Conservation (phyloP, 1,140 invertebrate genomes). For the Dinothrombium tinctorium region DNA sequence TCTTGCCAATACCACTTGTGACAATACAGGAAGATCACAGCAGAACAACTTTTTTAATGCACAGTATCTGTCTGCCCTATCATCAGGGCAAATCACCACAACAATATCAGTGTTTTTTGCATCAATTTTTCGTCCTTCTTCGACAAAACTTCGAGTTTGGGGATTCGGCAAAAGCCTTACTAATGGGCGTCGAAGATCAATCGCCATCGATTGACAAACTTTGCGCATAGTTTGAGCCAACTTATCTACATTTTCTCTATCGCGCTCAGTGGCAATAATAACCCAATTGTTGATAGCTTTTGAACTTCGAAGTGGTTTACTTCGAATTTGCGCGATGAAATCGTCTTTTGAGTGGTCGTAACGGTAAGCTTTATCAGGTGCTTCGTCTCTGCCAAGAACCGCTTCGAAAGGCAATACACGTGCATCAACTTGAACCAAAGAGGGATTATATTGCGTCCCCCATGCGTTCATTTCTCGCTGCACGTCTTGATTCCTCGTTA, state of each 20-base stretch:
- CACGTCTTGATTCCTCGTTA: slow-evolving; percentile 20
- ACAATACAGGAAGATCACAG: neutral
- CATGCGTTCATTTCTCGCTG: slow-evolving; percentile 22
- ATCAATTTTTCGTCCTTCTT: slow-evolving; percentile 4
- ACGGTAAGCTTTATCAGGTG: slow-evolving; percentile 20
- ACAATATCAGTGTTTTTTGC: too few relatives aligned
- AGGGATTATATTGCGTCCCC: slow-evolving; percentile 21
- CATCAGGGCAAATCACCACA: neutral
- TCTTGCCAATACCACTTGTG: slow-evolving; percentile 20
- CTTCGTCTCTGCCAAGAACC: slow-evolving; percentile 21
- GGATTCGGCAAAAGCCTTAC: neutral
- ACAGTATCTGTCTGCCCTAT: neutral
- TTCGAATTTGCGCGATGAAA: slow-evolving; percentile 14
- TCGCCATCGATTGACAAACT: slow-evolving; percentile 21
- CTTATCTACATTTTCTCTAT: slow-evolving; percentile 19
- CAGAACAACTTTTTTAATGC: neutral
- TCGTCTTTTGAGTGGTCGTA: slow-evolving; percentile 12
- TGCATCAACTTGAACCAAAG: slow-evolving; percentile 21
- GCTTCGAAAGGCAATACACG: slow-evolving; percentile 20
- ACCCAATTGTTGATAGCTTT: slow-evolving; percentile 37
- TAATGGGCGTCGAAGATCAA: slow-evolving; percentile 17
- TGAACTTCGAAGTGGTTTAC: slow-evolving; percentile 18
- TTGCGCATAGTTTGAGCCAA: slow-evolving; percentile 18
- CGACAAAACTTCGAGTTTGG: neutral
- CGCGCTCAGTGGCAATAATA: slow-evolving; percentile 34